Evolutionary conservation across 2,113 vertebrate genomes (phyloP), one percentile per base, ranked within the genome.

Genomic region (Noturus placidus): DNA sequence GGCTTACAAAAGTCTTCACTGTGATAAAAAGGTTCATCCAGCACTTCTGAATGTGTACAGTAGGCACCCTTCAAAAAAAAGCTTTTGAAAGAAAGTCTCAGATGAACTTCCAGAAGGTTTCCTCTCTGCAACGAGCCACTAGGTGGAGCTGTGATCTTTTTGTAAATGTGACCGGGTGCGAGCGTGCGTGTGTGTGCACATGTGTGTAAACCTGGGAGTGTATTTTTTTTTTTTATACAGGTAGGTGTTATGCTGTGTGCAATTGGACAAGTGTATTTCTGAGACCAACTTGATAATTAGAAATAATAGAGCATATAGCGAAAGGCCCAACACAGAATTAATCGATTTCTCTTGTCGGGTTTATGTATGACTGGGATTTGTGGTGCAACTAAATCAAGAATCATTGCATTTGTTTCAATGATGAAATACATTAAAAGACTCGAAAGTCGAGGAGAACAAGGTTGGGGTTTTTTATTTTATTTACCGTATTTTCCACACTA

Each of bases 121-220:
- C 38, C 25, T 20, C 0, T 80, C 61, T 38, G 14, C 46, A 80
- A 22, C 0, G 10, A 38, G 27, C 50, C 95, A 94, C 92, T 95
- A 95, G 95, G 94, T 95, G 94, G 94, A 80, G 94, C 93, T 95
- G 92, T 89, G 89, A 91, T 93, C 92, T 93, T 93, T 87, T 92
- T 82, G 83, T 89, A 88, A 65, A 89, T n/a, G 82, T 30, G 30
- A 7, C 70, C 17, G 50, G 54, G 50, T n/a, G 27, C 54, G 46
- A 14, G 42, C n/a, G 63, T 70, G 85, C 54, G 70, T 56, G 82
- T 46, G 35, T 38, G 74, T 61, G 57, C 61, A 52, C 50, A 42
- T 69, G 27, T 35, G 27, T 67, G 77, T 52, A 76, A 65, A 72
- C 22, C 63, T 80, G 72, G 57, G 85, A 61, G 56, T 82, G 59